Evolutionary conservation across 2,888 invertebrate species (phyloP), one percentile per base, ranked within the genome.

Genomic region (Caenorhabditis macrosperma): DNA sequence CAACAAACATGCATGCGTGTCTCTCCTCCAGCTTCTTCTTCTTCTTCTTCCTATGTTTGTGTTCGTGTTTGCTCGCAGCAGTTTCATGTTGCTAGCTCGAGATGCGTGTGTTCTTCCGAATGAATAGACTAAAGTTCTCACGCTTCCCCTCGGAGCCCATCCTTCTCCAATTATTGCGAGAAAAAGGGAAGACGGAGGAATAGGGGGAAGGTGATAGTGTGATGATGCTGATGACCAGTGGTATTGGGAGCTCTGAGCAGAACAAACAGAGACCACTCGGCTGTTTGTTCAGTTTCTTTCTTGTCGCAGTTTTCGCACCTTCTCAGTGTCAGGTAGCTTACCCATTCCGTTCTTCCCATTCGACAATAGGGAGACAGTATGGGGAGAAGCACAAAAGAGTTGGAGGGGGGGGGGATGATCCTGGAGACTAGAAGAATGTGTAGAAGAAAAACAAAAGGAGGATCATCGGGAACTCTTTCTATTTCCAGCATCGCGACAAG

Each of bases 401-500:
- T 30, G 26, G 24, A 35, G 44, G 15, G 52, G 17, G 46, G 33
- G 41, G 17, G 22, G 74, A 66, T 66, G 44, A 74, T 64, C 74
- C 64, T 66, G 66, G 46, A 74, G 46, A 41, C 44, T 41, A 67
- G 41, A 59, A 59, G 24, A 60, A 17, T 38, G 17, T 20, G 28
- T 17, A 30, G 22, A 75, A 67, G 10, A 24, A 30, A 28, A 38
- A 41, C 41, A 52, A 66, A 46, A 24, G 46, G n/a, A 28, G 30
- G 55, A 63, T 38, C 35, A n/a, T n/a, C n/a, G n/a, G 6, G 41
- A 52, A 12, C 28, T 48, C 57, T 33, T 38, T 57, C 46, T 28
- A 22, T 30, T 84, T 82, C 52, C 69, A 82, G 82, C 75, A 26
- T 82, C 84, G 12, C 74, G 84, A 33, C 82, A 82, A 80, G 82